Evolutionary conservation across 1,140 invertebrate species (phyloP).

Genomic region (Brachionus calyciflorus): DNA sequence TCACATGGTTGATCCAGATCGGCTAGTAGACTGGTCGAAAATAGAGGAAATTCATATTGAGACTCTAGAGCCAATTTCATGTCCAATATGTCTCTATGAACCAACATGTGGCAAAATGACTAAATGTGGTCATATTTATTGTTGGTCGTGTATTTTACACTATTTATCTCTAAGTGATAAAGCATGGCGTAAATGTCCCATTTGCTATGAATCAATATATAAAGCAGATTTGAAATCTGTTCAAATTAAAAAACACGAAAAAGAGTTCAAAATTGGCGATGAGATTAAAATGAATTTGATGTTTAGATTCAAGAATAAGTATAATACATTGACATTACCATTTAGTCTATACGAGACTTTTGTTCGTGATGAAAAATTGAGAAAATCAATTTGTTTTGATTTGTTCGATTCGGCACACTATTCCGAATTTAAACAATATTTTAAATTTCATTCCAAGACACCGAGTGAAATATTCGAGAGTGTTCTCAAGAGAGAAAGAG

Average conservation of each 20-base stretch:
- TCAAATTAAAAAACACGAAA: neutral
- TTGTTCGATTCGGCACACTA: conserved; percentile 6
- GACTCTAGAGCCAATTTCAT: conserved; percentile 59
- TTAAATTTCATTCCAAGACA: neutral
- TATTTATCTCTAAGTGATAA: conserved; percentile 80
- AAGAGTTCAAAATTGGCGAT: conserved; percentile 67
- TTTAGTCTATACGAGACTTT: neutral
- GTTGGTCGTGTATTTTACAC: conserved; percentile 90
- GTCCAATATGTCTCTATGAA: conserved; percentile 82
- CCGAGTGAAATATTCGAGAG: conserved; percentile 66
- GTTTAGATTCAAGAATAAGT: conserved; percentile 51
- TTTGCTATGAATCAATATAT: conserved; percentile 75
- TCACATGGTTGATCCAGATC: conserved; percentile 77
- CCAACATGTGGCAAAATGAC: conserved; percentile 80
- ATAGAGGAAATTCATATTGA: conserved; percentile 74
- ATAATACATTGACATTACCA: conserved; percentile 14
- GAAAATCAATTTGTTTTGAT: neutral
- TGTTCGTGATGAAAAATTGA: neutral
- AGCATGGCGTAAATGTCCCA: conserved; percentile 75
- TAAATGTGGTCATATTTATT: conserved; percentile 88
- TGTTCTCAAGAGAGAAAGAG: conserved; percentile 72
- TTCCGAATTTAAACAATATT: neutral
- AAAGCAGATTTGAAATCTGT: conserved; percentile 27
- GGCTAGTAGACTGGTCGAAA: conserved; percentile 81
- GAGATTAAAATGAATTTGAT: conserved; percentile 78